Percentiles rank a stretch among this genome's conserved stretches.
Conservation (phyloP, 2,113 vertebrate genomes). For the Corvus moneduloides region DNA sequence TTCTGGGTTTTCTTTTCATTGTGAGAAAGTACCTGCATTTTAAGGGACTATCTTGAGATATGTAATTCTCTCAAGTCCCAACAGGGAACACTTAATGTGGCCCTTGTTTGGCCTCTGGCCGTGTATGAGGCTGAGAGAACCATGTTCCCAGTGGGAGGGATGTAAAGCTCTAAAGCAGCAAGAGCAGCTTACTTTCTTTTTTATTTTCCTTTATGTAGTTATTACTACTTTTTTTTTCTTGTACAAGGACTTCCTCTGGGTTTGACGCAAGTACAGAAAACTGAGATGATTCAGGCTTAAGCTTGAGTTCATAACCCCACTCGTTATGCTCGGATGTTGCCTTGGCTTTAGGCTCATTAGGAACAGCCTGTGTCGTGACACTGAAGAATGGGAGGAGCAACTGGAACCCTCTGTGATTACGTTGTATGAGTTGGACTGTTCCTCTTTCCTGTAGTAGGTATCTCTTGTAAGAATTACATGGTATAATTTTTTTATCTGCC, state of each 20-base stretch:
- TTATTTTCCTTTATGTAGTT: not conserved
- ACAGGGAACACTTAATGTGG: not conserved
- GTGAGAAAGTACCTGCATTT: not conserved
- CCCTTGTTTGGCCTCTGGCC: not conserved
- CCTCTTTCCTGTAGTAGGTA: not conserved
- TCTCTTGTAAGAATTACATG: not conserved
- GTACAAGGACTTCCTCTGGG: not conserved
- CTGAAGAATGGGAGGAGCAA: not conserved
- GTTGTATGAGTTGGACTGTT: not conserved
- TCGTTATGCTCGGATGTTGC: not conserved
- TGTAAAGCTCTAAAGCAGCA: not conserved
- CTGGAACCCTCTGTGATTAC: not conserved
- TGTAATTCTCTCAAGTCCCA: not conserved
- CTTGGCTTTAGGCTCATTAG: not conserved
- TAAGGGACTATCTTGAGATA: not conserved
- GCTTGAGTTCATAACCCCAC: not conserved
- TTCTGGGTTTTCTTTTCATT: not conserved
- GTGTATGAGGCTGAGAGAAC: not conserved
- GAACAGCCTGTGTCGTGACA: not conserved
- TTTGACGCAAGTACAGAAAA: not conserved
- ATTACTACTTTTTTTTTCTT: not conserved
- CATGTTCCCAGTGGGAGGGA: not conserved
- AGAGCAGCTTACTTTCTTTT: not conserved
- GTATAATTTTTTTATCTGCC: not conserved
- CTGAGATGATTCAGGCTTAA: slow-evolving; percentile 18